Percentiles rank a stretch among this genome's conserved stretches.
phyloP scores from a whole-genome alignment of 2,113 vertebrate species.

The Gorilla gorilla region DNA sequence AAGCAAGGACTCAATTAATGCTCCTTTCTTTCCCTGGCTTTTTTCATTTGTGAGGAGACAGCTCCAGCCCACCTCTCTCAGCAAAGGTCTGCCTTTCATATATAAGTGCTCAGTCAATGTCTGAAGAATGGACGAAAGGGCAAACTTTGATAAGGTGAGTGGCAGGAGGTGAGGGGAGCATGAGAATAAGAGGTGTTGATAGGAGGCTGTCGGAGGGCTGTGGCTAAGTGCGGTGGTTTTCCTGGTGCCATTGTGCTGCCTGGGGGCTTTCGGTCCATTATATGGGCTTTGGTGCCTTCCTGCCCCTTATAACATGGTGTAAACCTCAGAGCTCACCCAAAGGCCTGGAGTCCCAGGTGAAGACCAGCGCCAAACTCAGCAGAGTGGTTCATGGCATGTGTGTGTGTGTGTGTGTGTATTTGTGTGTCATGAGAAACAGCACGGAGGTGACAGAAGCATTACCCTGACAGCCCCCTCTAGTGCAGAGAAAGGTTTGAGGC shows the following conservation, averaged over 20 bases:
- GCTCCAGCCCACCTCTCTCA: background rate
- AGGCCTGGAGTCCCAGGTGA: background rate
- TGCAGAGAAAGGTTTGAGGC: background rate
- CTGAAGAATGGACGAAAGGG: background rate
- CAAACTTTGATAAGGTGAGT: too few species aligned
- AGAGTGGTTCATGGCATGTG: background rate
- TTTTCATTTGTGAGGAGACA: background rate
- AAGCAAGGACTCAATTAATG: background rate
- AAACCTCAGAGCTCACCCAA: background rate
- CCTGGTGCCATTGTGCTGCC: fast-evolving
- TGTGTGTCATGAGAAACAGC: background rate
- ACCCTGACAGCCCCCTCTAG: background rate
- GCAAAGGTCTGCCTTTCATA: background rate
- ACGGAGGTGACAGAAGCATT: background rate
- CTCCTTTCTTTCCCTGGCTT: background rate
- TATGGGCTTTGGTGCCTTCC: background rate
- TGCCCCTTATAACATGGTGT: background rate
- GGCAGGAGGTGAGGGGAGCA: background rate
- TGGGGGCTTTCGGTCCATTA: background rate
- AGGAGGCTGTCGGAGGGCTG: background rate
- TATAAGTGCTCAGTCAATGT: background rate
- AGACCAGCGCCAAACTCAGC: background rate
- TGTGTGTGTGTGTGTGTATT: background rate
- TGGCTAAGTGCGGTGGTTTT: background rate
- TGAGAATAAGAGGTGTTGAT: background rate